These are phyloP conservation scores for Lithodes maja DNA, from an alignment of 2,888 invertebrate species.

Conservation along the genomic window DNA sequence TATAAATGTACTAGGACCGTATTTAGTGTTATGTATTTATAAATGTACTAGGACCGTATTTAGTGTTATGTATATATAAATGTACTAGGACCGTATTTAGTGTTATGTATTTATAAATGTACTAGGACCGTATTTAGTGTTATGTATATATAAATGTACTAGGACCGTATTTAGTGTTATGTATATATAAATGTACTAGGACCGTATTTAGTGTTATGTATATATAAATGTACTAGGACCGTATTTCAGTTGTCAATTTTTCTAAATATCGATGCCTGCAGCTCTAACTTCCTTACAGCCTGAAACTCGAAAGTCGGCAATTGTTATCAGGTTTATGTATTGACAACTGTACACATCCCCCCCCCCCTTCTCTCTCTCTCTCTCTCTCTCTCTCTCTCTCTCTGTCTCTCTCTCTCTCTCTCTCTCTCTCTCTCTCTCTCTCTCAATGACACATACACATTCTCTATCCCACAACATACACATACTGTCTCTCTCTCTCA, in stretches of 20 bases:
- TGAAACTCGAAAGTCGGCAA: too few species aligned
- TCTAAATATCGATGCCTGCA: too few species aligned
- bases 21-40: background rate
- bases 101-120: background rate
- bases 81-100: background rate
- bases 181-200: background rate
- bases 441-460: too few species aligned
- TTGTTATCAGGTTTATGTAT: background rate
- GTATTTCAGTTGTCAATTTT: too few species aligned
- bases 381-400: conserved; percentile 1
- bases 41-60: background rate
- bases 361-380: background rate
- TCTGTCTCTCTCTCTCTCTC: background rate
- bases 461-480: too few species aligned
- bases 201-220: background rate
- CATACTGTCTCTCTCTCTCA: too few species aligned
- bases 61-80: background rate
- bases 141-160: background rate
- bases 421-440: too few species aligned
- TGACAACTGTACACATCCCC: background rate
- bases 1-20: background rate
- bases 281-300: too few species aligned
- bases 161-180: background rate
- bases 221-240: background rate
- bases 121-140: background rate